Evolutionary conservation across 2,113 vertebrate genomes (phyloP).

Genomic region (Microtus oregoni): DNA sequence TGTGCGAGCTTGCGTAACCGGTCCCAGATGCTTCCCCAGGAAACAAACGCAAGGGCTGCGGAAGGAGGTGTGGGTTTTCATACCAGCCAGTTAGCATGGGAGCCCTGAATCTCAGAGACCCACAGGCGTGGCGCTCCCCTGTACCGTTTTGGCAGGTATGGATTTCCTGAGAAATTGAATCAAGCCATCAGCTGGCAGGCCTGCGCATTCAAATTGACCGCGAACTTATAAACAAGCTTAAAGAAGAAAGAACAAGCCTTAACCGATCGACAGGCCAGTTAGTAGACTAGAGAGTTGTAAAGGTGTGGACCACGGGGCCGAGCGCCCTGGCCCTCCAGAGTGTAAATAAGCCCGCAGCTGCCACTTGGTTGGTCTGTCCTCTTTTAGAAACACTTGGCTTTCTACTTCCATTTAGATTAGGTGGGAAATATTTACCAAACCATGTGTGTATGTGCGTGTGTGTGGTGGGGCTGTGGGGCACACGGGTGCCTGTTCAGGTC

Average conservation of each 20-base stretch:
- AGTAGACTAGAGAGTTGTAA: not conserved
- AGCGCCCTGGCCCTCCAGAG: not conserved
- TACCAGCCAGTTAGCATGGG: not conserved
- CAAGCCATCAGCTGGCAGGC: not conserved
- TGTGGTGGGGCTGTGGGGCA: not conserved
- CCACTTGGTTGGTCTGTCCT: no score
- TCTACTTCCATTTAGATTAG: not conserved
- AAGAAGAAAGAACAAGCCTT: conserved; percentile 15
- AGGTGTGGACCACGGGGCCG: not conserved
- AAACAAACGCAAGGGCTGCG: not conserved
- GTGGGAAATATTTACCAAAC: not conserved
- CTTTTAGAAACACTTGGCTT: not conserved
- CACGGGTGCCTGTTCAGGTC: not conserved
- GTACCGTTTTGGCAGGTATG: not conserved
- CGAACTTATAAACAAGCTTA: not conserved
- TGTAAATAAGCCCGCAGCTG: not conserved
- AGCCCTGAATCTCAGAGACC: not conserved
- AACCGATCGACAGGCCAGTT: not conserved
- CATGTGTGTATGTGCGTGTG: no score
- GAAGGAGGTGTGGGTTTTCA: not conserved
- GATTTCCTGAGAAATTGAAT: not conserved
- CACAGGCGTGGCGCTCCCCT: not conserved
- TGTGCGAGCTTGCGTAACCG: not conserved
- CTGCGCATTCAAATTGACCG: not conserved
- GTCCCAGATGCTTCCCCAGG: conserved; percentile 36